phyloP scores from a whole-genome alignment of 2,113 vertebrate genomes.

The Lamprotornis superbus region DNA sequence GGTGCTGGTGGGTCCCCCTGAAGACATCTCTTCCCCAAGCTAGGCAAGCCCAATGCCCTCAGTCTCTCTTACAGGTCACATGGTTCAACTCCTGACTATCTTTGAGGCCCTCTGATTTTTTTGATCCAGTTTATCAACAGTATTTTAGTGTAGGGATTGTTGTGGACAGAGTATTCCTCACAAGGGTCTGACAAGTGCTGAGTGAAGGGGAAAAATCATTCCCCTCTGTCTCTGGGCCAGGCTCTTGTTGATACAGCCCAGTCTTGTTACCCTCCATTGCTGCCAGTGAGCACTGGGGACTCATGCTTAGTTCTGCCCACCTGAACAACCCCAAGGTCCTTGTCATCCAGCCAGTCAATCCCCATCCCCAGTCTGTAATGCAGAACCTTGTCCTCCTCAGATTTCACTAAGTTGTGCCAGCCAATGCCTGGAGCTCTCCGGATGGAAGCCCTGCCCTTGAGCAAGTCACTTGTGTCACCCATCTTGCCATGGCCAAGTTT shows the following conservation, averaged over 20 bases:
- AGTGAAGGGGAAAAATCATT: not conserved
- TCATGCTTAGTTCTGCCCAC: not conserved
- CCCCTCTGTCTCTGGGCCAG: rapidly evolving
- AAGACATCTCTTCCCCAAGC: not conserved
- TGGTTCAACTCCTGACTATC: not conserved
- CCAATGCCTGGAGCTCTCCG: not conserved
- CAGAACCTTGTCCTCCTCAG: not conserved
- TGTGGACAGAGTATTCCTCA: not conserved
- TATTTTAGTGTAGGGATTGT: not conserved
- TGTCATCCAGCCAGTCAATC: not conserved
- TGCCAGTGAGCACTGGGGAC: rapidly evolving
- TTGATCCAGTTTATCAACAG: not conserved
- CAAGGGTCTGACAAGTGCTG: not conserved
- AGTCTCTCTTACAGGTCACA: not conserved
- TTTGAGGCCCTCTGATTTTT: not conserved
- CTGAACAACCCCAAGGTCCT: not conserved
- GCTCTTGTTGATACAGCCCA: not conserved
- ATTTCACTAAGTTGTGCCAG: not conserved
- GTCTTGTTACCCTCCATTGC: not conserved
- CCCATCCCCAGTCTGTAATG: not conserved
- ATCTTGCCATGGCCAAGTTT: not conserved
- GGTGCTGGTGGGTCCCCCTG: not conserved
- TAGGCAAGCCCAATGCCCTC: not conserved
- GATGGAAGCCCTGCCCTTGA: not conserved
- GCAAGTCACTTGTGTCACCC: not conserved